Evolutionary conservation across 2,888 invertebrate genomes (phyloP).

Genomic region (Sarcophaga carnaria): DNA sequence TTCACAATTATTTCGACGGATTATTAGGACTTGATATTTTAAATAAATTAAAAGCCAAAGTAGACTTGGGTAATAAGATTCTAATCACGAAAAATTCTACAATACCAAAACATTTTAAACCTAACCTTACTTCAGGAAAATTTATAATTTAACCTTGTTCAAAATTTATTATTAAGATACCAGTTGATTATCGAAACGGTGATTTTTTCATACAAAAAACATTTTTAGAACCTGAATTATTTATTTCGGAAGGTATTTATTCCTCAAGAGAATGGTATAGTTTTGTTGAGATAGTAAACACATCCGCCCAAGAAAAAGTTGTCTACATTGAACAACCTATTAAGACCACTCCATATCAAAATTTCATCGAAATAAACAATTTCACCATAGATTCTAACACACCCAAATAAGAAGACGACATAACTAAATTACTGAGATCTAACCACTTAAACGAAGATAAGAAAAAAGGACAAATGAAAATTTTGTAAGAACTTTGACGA

Average conservation of each 20-base stretch:
- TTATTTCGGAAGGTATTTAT: constrained; percentile 58
- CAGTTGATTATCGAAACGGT: constrained; percentile 51
- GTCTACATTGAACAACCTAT: constrained; percentile 62
- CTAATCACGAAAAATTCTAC: constrained; percentile 56
- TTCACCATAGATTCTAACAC: constrained; percentile 37
- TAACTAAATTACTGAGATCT: constrained; percentile 23
- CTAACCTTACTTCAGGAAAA: constrained; percentile 59
- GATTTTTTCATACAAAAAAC: constrained; percentile 40
- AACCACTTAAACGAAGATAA: constrained; percentile 29
- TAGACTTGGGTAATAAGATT: constrained; percentile 57
- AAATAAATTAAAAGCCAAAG: constrained; percentile 54
- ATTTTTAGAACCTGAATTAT: constrained; percentile 30
- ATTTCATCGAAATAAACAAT: constrained; percentile 55
- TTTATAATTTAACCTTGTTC: constrained; percentile 33
- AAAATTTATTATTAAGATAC: constrained; percentile 46
- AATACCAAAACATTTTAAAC: constrained; percentile 56
- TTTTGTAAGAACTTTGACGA: constrained; percentile 44
- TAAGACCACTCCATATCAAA: constrained; percentile 37
- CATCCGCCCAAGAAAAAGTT: constrained; percentile 41
- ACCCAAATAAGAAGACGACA: not conserved
- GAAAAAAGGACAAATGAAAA: constrained; percentile 15
- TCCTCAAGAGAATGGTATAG: constrained; percentile 49
- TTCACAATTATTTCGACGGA: constrained; percentile 70
- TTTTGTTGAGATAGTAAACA: constrained; percentile 46
- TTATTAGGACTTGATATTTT: constrained; percentile 67